Evolutionary conservation across 2,113 vertebrate genomes (phyloP).

Genomic region (Ceuthmochares aereus): DNA sequence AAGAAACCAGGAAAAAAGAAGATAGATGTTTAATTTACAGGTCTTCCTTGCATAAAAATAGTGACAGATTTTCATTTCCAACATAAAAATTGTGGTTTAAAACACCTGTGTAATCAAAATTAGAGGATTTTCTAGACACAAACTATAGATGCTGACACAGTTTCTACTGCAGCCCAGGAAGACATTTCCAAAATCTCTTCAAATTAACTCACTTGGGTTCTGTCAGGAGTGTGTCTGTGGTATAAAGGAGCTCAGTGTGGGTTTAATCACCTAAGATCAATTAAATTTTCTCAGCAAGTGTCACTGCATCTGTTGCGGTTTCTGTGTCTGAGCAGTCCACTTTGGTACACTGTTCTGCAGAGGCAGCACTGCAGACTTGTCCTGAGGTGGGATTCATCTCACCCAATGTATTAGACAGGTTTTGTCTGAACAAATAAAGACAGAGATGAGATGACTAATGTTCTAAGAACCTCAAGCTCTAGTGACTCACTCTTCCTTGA

Average conservation of each 20-base stretch:
- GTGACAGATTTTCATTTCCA: background rate
- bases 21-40: background rate
- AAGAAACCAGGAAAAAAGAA: background rate
- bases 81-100: background rate
- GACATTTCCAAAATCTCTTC: background rate
- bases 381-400: background rate
- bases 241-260: background rate
- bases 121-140: background rate
- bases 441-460: background rate
- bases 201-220: background rate
- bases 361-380: background rate
- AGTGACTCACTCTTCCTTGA: background rate
- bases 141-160: rapidly evolving
- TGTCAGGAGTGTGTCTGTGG: background rate
- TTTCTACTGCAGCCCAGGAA: background rate
- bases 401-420: rapidly evolving
- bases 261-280: background rate
- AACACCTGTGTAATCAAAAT: background rate
- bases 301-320: background rate
- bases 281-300: background rate
- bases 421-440: background rate
- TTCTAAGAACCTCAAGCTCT: background rate
- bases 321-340: background rate
- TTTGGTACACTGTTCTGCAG: background rate
- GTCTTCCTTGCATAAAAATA: background rate